These are phyloP conservation scores for Hirudo medicinalis DNA, from an alignment of 1,140 invertebrate species.

Conservation along the genomic window DNA sequence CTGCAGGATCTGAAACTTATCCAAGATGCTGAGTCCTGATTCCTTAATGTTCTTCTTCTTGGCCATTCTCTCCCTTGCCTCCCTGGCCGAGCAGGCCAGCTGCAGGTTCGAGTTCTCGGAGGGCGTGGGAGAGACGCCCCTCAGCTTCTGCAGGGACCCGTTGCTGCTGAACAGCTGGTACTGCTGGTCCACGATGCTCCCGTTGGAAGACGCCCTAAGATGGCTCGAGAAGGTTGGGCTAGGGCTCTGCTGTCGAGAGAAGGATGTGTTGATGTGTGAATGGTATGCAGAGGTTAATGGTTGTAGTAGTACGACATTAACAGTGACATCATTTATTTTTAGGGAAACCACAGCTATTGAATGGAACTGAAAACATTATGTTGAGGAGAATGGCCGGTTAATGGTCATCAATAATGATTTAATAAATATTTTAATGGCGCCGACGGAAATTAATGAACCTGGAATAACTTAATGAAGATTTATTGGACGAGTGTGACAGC, in stretches of 20 bases:
- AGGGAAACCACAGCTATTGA: no score
- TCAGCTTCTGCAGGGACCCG: background rate
- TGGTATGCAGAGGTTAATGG: no score
- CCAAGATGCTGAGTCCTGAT: background rate
- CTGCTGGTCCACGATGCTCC: background rate
- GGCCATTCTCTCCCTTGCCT: slow-evolving; percentile 5
- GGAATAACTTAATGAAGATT: no score
- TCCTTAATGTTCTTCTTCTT: slow-evolving; percentile 9
- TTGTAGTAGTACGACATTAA: no score
- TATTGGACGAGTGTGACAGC: no score
- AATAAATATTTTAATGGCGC: no score
- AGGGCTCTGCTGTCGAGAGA: background rate
- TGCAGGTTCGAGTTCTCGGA: background rate
- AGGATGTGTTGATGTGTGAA: background rate
- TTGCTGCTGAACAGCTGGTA: background rate
- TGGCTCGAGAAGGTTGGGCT: background rate
- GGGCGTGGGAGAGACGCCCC: background rate
- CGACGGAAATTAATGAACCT: no score
- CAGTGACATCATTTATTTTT: no score
- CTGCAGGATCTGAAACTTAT: slow-evolving; percentile 1
- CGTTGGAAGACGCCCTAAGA: background rate
- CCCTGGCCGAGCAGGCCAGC: background rate
- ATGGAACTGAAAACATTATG: no score
- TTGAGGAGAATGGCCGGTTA: no score
- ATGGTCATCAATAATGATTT: no score